Evolutionary conservation across 1,140 invertebrate species (phyloP).

Genomic region (Kradibia gibbosae): DNA sequence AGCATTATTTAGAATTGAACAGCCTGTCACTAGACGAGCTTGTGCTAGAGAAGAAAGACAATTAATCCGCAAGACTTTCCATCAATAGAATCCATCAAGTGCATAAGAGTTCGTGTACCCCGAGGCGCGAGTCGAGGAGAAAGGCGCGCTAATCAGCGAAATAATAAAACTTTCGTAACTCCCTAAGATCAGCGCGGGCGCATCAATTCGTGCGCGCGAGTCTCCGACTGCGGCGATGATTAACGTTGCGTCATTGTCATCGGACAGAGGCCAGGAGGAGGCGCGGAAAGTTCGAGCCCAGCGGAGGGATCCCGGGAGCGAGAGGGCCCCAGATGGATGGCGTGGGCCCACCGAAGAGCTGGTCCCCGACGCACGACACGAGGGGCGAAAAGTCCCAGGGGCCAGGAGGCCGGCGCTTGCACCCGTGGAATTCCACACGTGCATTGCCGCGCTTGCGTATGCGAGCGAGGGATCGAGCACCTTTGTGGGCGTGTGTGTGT

Average conservation of each 20-base stretch:
- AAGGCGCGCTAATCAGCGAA: background rate
- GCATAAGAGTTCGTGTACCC: background rate
- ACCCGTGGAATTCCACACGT: background rate
- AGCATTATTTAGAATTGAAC: no score
- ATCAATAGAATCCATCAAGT: background rate
- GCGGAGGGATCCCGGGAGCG: no score
- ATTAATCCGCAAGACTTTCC: background rate
- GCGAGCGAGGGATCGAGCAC: background rate
- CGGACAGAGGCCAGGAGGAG: background rate
- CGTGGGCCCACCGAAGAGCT: no score
- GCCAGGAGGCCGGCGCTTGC: no score
- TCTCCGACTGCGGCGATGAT: background rate
- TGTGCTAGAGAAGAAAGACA: background rate
- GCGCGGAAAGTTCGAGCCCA: background rate
- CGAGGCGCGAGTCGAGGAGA: background rate
- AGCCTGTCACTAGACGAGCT: no score
- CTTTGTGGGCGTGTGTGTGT: no score
- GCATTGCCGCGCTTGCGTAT: background rate
- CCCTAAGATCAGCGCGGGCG: no score
- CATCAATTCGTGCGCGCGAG: no score
- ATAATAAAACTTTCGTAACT: background rate
- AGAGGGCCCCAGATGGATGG: no score
- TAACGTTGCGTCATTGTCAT: constrained; percentile 15
- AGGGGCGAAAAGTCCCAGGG: no score
- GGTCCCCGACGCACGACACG: no score